A percentile compares a stretch with the other conserved stretches of the same genome.
Conservation (phyloP, 2,113 vertebrate species). For the Macaca nemestrina region DNA sequence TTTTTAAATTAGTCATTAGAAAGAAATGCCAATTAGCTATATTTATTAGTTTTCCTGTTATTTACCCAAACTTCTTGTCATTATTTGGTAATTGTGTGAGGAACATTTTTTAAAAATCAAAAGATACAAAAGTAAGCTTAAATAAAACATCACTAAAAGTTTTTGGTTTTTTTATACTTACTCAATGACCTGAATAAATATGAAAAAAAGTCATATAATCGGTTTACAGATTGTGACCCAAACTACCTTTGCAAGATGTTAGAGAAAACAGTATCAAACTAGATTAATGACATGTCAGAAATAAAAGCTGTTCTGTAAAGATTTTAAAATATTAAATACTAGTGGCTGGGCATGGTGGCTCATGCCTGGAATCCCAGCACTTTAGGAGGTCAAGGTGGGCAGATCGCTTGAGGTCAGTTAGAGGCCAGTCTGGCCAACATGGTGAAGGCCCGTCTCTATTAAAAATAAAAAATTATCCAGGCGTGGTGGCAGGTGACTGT, state of each 20-base stretch:
- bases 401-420: too few species aligned
- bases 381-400: too few species aligned
- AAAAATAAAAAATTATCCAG: too few species aligned
- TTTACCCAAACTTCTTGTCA: background rate
- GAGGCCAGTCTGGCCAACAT: too few species aligned
- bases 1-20: constrained; percentile 10
- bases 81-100: background rate
- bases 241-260: constrained; percentile 26
- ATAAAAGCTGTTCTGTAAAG: background rate
- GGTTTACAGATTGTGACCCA: background rate
- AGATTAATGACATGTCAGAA: background rate
- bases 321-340: background rate
- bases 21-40: constrained; percentile 3
- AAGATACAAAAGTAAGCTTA: background rate
- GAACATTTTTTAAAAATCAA: background rate
- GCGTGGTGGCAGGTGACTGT: too few species aligned
- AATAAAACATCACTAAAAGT: background rate
- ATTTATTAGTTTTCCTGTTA: background rate
- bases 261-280: background rate
- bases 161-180: background rate
- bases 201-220: background rate
- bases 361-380: too few species aligned
- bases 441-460: too few species aligned
- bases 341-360: background rate
- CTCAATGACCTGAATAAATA: background rate